Evolutionary conservation across 2,888 invertebrate species (phyloP).

Genomic region (Schizotus pectinicornis): DNA sequence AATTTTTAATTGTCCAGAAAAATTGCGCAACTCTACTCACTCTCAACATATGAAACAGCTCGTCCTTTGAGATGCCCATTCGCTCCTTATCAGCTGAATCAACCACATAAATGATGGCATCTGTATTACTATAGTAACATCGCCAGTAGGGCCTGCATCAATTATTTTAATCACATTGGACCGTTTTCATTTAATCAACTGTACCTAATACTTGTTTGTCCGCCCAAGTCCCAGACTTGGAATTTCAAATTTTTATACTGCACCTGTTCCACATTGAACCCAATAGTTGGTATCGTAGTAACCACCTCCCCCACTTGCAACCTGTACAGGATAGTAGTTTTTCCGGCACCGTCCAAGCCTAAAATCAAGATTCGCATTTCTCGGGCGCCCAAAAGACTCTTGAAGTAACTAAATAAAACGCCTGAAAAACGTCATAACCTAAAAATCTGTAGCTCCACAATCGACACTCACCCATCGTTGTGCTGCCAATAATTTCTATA

Average conservation of each 20-base stretch:
- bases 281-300: constrained; percentile 98
- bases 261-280: constrained; percentile 99
- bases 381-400: constrained; percentile 91
- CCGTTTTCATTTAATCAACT: constrained; percentile 23
- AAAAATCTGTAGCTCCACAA: constrained; percentile 4
- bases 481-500: too few species aligned
- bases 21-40: constrained; percentile 59
- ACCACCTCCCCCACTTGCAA: constrained; percentile 98
- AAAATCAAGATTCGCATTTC: constrained; percentile 98
- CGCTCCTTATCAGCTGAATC: constrained; percentile 98
- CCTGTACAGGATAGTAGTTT: constrained; percentile 98
- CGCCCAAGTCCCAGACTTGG: constrained; percentile 99
- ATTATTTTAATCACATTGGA: background rate
- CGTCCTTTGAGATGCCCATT: constrained; percentile 99
- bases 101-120: constrained; percentile 99
- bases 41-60: constrained; percentile 94
- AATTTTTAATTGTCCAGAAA: constrained; percentile 12
- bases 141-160: constrained; percentile 95
- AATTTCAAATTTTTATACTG: constrained; percentile 99
- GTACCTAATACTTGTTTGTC: constrained; percentile 97
- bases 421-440: constrained; percentile 65
- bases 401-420: constrained; percentile 95
- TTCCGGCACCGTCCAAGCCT: constrained; percentile 98
- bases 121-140: constrained; percentile 99
- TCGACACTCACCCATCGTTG: too few species aligned